Evolutionary conservation across 2,797 vertebrate species (phyloP).

Genomic region (Liparis tanakae): DNA sequence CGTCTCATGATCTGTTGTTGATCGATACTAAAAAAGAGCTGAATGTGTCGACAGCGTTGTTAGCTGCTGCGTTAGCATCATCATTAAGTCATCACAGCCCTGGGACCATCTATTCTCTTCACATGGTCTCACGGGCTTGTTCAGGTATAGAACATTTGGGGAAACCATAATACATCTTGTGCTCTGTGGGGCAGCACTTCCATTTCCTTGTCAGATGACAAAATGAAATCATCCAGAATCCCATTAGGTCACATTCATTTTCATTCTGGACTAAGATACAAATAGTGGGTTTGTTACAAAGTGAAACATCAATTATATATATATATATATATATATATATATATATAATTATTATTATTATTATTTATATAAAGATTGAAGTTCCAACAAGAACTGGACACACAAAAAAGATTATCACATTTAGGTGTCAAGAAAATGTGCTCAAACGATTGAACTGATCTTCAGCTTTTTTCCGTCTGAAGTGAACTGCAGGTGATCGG

Average conservation of each 20-base stretch:
- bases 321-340: too few relatives aligned
- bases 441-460: slow-evolving; percentile 46
- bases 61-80: neutral
- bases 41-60: neutral
- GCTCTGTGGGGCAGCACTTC: neutral
- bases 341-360: too few relatives aligned
- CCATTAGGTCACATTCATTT: slow-evolving; percentile 32
- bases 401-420: neutral
- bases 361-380: slow-evolving; percentile 2
- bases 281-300: slow-evolving; percentile 47
- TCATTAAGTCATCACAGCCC: neutral
- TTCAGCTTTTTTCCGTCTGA: slow-evolving; percentile 14
- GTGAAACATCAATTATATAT: neutral
- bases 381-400: slow-evolving; percentile 4
- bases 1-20: slow-evolving; percentile 4
- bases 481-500: slow-evolving; percentile 25
- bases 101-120: neutral
- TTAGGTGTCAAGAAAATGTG: neutral
- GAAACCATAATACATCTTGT: neutral
- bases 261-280: slow-evolving; percentile 45
- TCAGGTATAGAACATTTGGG: neutral
- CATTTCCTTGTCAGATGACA: neutral
- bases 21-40: neutral
- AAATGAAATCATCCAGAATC: slow-evolving; percentile 14
- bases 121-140: neutral